Evolutionary conservation across 2,888 invertebrate genomes (phyloP).

Genomic region (Pseudolycoriella hygida): DNA sequence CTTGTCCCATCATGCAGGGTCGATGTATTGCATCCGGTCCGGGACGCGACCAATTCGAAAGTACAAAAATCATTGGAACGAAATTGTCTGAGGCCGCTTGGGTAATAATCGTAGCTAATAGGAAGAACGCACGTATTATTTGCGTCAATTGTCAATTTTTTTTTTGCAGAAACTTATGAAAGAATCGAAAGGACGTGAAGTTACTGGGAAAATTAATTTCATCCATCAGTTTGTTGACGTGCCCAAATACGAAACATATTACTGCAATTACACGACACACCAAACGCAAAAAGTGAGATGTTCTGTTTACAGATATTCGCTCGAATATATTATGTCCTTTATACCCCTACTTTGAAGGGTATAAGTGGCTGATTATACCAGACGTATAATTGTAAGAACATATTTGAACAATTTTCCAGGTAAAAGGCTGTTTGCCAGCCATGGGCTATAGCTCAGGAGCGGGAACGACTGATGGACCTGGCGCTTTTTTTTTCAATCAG

Average conservation of each 20-base stretch:
- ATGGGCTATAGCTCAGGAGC: slow-evolving; percentile 94
- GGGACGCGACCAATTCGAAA: slow-evolving; percentile 78
- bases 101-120: slow-evolving; percentile 31
- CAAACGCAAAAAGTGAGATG: slow-evolving; percentile 35
- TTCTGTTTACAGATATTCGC: too few relatives aligned
- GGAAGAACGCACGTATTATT: background rate
- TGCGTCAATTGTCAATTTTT: slow-evolving; percentile 2
- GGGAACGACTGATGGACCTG: slow-evolving; percentile 80
- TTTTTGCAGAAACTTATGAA: slow-evolving; percentile 29
- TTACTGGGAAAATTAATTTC: slow-evolving; percentile 53
- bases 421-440: slow-evolving; percentile 65
- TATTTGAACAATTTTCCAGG: slow-evolving; percentile 28
- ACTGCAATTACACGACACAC: slow-evolving; percentile 39
- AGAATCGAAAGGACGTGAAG: slow-evolving; percentile 35
- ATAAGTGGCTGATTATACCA: too few relatives aligned
- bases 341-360: too few relatives aligned
- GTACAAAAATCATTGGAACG: slow-evolving; percentile 73
- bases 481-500: slow-evolving; percentile 67
- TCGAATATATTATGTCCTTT: too few relatives aligned
- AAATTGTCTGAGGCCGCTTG: slow-evolving; percentile 55
- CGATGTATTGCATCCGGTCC: slow-evolving; percentile 79
- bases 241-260: slow-evolving; percentile 44
- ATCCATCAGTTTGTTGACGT: slow-evolving; percentile 76
- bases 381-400: too few relatives aligned
- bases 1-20: slow-evolving; percentile 46